Evolutionary conservation across 1,140 invertebrate genomes (phyloP).

Genomic region (Trialeurodes vaporariorum): DNA sequence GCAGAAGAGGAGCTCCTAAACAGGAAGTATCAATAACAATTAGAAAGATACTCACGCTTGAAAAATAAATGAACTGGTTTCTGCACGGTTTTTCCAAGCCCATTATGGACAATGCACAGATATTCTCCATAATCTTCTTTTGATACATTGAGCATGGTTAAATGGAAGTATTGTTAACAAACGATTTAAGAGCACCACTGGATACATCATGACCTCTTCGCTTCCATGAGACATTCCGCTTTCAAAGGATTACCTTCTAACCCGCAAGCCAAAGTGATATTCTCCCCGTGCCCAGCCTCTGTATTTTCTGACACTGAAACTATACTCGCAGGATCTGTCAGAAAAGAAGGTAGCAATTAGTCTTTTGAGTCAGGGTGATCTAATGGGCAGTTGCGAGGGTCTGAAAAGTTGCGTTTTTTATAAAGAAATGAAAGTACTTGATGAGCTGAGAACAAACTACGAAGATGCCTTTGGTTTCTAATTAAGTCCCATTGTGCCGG

Average conservation of each 20-base stretch:
- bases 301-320: constrained; percentile 60
- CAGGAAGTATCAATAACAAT: no score
- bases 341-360: no score
- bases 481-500: no score
- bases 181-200: constrained; percentile 49
- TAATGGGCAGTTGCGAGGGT: no score
- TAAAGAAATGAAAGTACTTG: no score
- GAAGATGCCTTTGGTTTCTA: no score
- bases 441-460: no score
- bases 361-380: no score
- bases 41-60: constrained; percentile 63
- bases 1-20: no score
- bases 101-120: constrained; percentile 83
- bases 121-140: constrained; percentile 82
- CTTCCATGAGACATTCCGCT: constrained; percentile 79
- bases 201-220: constrained; percentile 54
- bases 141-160: constrained; percentile 63
- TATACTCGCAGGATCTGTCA: constrained; percentile 81
- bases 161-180: constrained; percentile 63
- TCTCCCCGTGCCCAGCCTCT: constrained; percentile 61
- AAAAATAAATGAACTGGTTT: constrained; percentile 53
- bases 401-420: no score
- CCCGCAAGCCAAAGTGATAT: constrained; percentile 74
- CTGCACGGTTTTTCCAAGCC: constrained; percentile 61
- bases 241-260: constrained; percentile 78